Conservation (phyloP, 2,888 invertebrate species). For the Oeneis ivallda region DNA sequence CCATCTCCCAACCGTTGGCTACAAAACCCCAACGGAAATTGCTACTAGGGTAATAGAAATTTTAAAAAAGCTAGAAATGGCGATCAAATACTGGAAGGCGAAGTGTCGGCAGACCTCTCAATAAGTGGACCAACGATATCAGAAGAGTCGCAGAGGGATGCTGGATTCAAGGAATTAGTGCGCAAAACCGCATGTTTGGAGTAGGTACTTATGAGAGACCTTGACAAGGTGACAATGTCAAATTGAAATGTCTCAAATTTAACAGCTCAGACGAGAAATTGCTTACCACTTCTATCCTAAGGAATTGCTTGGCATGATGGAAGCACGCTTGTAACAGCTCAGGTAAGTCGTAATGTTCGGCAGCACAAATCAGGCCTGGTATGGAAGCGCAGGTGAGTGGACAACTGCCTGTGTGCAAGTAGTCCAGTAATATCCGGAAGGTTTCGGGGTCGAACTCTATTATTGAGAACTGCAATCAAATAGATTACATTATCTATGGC, state of each 20-base stretch:
- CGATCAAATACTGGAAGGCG: no score
- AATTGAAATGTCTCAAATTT: background rate
- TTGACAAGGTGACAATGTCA: no score
- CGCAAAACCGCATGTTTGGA: no score
- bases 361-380: slow-evolving; percentile 95
- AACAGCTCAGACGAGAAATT: background rate
- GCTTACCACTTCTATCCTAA: slow-evolving; percentile 93
- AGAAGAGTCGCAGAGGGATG: no score
- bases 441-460: slow-evolving; percentile 98
- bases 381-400: slow-evolving; percentile 95
- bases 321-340: slow-evolving; percentile 96
- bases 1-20: no score
- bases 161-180: no score
- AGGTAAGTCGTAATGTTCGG: slow-evolving; percentile 96
- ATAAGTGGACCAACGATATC: no score
- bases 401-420: slow-evolving; percentile 95
- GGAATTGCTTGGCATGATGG: slow-evolving; percentile 96
- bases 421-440: slow-evolving; percentile 93
- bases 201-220: no score
- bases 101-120: no score
- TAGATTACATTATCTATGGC: slow-evolving; percentile 3
- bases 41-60: no score
- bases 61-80: no score
- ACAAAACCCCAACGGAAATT: no score
- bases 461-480: slow-evolving; percentile 89